Evolutionary conservation across 2,113 vertebrate species (phyloP).

Genomic region (Labeo catla): DNA sequence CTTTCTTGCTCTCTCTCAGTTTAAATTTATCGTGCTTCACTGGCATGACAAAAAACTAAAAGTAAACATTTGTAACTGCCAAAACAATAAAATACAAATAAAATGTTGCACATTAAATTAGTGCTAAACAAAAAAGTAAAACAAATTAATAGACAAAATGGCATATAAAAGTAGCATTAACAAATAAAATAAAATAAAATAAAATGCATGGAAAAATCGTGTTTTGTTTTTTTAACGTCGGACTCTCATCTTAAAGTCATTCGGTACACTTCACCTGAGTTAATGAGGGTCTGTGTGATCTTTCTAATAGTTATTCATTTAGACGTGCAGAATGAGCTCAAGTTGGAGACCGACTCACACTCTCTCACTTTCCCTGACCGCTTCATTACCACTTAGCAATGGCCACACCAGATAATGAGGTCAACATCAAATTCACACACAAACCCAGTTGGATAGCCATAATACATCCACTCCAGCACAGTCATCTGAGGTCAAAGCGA

Average conservation of each 20-base stretch:
- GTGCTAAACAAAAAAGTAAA: background rate
- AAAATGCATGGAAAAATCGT: no score
- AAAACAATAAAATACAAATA: background rate
- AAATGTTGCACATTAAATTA: background rate
- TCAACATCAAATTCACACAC: slow-evolving; percentile 9
- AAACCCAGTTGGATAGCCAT: slow-evolving; percentile 5
- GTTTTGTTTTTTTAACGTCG: background rate
- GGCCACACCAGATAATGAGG: slow-evolving; percentile 15
- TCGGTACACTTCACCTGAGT: background rate
- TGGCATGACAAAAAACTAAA: background rate
- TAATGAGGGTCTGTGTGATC: background rate
- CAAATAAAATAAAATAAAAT: background rate
- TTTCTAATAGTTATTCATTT: background rate
- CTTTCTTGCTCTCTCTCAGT: background rate
- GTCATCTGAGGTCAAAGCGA: slow-evolving; percentile 5
- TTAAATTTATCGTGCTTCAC: background rate
- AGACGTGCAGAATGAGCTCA: slow-evolving; percentile 37
- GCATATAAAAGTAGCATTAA: background rate
- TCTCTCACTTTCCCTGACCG: background rate
- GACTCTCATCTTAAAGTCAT: background rate
- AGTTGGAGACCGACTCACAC: background rate
- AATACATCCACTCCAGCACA: background rate
- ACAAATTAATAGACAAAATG: background rate
- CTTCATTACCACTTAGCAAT: slow-evolving; percentile 3
- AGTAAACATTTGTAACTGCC: background rate